A percentile compares a stretch with the other conserved stretches of the same genome.
Evolutionary conservation across 2,797 vertebrate genomes (phyloP).

Genomic region (Onychomys torridus): DNA sequence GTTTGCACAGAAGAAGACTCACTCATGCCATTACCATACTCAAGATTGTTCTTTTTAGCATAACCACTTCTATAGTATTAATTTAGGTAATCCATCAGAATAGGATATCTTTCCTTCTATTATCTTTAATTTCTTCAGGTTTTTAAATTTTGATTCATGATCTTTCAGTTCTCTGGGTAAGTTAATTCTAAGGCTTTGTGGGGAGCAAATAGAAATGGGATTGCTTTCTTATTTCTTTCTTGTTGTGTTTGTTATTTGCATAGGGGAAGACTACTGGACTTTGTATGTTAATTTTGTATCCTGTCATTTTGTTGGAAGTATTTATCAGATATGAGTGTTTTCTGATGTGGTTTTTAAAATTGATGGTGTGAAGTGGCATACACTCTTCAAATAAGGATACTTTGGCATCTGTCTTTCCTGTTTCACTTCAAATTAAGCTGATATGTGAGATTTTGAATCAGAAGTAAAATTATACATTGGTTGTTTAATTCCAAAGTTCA

Average conservation of each 20-base stretch:
- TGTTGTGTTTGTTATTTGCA: neutral
- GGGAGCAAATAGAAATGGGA: neutral
- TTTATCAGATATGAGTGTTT: neutral
- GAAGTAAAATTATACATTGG: neutral
- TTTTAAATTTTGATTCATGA: neutral
- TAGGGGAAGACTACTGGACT: neutral
- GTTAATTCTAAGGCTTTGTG: neutral
- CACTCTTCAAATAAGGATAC: neutral
- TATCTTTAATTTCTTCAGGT: neutral
- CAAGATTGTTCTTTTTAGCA: neutral
- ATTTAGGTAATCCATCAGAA: neutral
- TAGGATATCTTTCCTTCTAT: neutral
- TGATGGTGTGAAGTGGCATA: neutral
- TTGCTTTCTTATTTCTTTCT: neutral
- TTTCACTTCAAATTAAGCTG: neutral
- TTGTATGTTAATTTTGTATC: neutral
- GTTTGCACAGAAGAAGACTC: neutral
- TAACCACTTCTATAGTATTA: neutral
- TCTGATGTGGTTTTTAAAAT: neutral
- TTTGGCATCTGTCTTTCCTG: neutral
- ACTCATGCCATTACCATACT: no score
- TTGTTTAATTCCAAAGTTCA: neutral
- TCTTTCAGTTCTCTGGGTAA: neutral
- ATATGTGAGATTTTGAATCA: neutral
- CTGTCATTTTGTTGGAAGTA: neutral